These are phyloP conservation scores for Mesoclemmys tuberculata DNA, from an alignment of 2,113 vertebrate species.

Conservation along the genomic window DNA sequence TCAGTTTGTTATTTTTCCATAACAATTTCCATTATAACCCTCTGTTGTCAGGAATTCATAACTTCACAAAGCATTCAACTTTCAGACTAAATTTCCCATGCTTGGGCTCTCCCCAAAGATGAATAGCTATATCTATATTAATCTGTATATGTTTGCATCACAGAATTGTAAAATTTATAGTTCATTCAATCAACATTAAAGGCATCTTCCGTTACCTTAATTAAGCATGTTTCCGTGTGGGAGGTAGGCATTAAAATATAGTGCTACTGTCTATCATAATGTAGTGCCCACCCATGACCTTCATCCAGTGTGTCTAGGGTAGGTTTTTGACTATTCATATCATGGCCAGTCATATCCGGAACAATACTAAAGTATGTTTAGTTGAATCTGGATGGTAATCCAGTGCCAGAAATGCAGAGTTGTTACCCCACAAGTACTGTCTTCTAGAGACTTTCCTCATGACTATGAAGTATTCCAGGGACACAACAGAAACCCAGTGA, in stretches of 20 bases:
- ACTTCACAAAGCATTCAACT: background rate
- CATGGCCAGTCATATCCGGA: conserved; percentile 40
- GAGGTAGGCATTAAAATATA: conserved; percentile 25
- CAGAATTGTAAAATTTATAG: conserved; percentile 16
- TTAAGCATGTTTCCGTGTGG: conserved; percentile 26
- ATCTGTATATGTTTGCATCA: background rate
- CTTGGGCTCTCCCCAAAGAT: conserved; percentile 29
- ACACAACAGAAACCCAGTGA: background rate
- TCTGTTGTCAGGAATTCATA: background rate
- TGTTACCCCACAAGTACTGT: background rate
- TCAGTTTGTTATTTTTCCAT: background rate
- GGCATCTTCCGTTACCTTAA: conserved; percentile 50
- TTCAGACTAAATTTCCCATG: conserved; percentile 4
- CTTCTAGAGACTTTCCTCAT: background rate
- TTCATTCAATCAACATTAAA: conserved; percentile 63
- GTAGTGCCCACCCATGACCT: conserved; percentile 28
- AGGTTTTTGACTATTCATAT: conserved; percentile 53
- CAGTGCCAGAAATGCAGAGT: background rate
- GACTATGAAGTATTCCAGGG: background rate
- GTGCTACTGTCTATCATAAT: conserved; percentile 16
- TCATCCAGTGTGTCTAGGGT: conserved; percentile 19
- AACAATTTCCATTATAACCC: background rate
- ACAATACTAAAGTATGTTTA: background rate
- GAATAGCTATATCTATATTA: background rate
- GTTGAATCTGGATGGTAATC: background rate